Percentiles rank a stretch among this genome's conserved stretches.
Evolutionary conservation across 1,140 invertebrate genomes (phyloP).

Genomic region (Atopsyche davidsoni): DNA sequence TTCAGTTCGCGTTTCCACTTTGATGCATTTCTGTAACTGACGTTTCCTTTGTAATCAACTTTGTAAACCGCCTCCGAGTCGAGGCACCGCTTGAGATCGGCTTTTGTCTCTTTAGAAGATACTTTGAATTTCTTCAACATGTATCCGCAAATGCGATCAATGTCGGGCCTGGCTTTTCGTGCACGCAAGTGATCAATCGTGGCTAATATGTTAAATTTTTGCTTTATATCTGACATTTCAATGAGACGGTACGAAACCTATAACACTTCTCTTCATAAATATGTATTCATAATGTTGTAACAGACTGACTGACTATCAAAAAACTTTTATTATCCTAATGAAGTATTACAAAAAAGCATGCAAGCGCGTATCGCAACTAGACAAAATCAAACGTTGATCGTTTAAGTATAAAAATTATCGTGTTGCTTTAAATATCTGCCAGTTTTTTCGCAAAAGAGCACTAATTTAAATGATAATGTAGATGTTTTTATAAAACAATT

Average conservation of each 20-base stretch:
- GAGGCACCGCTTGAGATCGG: constrained; percentile 67
- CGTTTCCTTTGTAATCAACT: constrained; percentile 82
- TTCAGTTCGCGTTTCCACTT: constrained; percentile 54
- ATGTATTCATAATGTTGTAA: not conserved
- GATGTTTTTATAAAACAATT: no score
- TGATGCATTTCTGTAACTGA: constrained; percentile 76
- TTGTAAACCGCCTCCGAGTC: constrained; percentile 71
- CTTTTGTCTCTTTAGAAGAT: constrained; percentile 63
- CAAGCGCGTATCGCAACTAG: no score
- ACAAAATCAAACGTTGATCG: no score
- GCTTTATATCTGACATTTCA: constrained; percentile 51
- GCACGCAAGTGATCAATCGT: constrained; percentile 77
- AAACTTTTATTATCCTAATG: no score
- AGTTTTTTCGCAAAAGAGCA: no score
- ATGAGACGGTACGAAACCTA: constrained; percentile 6
- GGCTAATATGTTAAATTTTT: constrained; percentile 70
- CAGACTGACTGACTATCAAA: not conserved
- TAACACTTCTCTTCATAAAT: no score
- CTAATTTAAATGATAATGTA: no score
- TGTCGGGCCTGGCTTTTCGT: constrained; percentile 76
- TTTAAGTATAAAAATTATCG: no score
- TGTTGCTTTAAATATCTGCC: no score
- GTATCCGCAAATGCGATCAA: constrained; percentile 76
- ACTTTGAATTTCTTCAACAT: constrained; percentile 67
- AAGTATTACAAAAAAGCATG: no score